Evolutionary conservation across 1,140 invertebrate species (phyloP), one percentile per base, ranked within the genome.

Genomic region (Drosophila quadrilineata): DNA sequence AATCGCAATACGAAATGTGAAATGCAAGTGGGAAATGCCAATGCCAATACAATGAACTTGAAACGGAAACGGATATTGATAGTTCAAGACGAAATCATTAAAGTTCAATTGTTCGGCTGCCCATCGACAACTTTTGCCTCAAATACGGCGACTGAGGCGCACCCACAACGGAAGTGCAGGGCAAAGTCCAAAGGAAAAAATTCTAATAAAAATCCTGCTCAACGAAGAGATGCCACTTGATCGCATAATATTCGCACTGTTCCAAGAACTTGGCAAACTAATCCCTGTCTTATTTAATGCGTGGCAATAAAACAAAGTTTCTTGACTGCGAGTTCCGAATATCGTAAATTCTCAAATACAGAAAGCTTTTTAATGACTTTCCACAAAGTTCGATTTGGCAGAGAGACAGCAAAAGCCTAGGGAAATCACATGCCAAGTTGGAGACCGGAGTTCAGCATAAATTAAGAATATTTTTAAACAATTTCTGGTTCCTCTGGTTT

Each of bases 71-170:
- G 84, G 84, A 87, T 87, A 87, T 87, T 87, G 84, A 87, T 84
- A 77, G 84, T 84, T 87, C 71, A 87, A 87, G 84, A 87, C 75
- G 84, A 76, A 84, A 87, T 87, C 80, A 86, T 87, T 87, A 84
- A 87, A 84, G 79, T 79, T 66, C 79, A 84, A 84, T 84, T 84
- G 74, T 59, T 43, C 40, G 58, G 33, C 33, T 46, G 24, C 59
- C 10, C 24, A 33, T 45, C 4, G 45, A 49, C 31, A 35, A 33
- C 26, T 50, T 38, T 3, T 21, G 16, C 33, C 22, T 38, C 22
- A 35, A 38, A 8, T 12, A 40, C n/a, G n/a, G n/a, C n/a, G n/a
- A n/a, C n/a, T n/a, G n/a, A n/a, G n/a, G n/a, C 41, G 28, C 36
- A 16, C 19, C 33, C 35, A 2, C 24, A 56, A 21, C 52, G 52